Percentiles rank a stretch among this genome's conserved stretches.
phyloP scores from a whole-genome alignment of 2,888 invertebrate genomes.

The Pristionchus exspectatus region DNA sequence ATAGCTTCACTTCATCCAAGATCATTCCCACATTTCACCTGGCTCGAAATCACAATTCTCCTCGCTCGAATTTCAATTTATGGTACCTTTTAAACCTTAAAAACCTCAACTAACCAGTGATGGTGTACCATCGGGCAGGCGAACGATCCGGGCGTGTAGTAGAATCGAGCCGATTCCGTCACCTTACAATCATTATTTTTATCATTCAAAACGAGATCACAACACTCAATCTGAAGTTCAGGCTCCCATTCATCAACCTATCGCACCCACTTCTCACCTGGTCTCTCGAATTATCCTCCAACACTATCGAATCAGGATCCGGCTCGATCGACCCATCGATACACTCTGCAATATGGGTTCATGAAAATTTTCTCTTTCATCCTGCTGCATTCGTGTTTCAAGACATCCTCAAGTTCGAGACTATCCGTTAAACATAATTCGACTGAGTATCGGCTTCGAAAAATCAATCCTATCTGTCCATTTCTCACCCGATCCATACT shows the following conservation, averaged over 20 bases:
- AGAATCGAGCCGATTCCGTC: constrained; percentile 60
- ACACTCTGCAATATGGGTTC: background rate
- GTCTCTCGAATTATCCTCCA: constrained; percentile 53
- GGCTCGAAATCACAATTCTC: background rate
- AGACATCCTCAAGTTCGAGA: background rate
- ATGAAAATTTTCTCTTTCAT: background rate
- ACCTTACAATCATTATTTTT: constrained; percentile 2
- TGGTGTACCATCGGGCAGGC: constrained; percentile 84
- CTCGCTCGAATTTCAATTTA: background rate
- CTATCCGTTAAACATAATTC: background rate
- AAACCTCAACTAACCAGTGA: constrained; percentile 58
- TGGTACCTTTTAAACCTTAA: background rate
- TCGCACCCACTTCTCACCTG: background rate
- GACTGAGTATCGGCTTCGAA: background rate
- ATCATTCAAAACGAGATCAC: background rate
- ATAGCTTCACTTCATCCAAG: background rate
- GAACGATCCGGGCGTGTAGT: constrained; percentile 85
- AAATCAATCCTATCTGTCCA: no score
- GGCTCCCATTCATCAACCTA: background rate
- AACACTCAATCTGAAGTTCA: background rate
- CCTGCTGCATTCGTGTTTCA: background rate
- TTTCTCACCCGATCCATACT: constrained; percentile 49
- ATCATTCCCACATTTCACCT: background rate
- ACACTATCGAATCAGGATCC: constrained; percentile 23
- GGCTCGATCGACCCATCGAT: background rate